A percentile compares a stretch with the other conserved stretches of the same genome.
Evolutionary conservation across 1,140 invertebrate genomes (phyloP).

Genomic region (Papilio dardanus): DNA sequence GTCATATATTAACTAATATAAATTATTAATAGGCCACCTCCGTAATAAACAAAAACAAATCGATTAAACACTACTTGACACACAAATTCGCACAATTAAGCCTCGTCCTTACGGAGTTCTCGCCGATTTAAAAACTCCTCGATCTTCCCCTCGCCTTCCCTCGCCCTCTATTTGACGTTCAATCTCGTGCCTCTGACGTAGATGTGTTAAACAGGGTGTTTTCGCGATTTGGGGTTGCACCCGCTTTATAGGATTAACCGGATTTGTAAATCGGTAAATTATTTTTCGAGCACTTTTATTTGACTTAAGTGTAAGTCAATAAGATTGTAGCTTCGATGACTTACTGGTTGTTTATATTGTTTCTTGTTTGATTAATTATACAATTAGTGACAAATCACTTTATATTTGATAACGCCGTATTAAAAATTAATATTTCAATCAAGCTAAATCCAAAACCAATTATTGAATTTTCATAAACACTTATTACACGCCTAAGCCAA

Average conservation of each 20-base stretch:
- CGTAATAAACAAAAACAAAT: constrained; percentile 26
- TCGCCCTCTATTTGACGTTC: constrained; percentile 52
- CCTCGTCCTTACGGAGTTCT: constrained; percentile 41
- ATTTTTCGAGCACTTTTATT: constrained; percentile 44
- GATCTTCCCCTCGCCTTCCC: constrained; percentile 48
- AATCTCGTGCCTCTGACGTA: constrained; percentile 53
- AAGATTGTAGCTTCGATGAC: not conserved
- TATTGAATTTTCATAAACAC: too few relatives aligned
- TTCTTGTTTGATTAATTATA: not conserved
- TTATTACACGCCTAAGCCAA: too few relatives aligned
- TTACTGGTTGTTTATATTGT: not conserved
- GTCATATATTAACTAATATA: not conserved
- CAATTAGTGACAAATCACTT: too few relatives aligned
- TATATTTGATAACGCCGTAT: too few relatives aligned
- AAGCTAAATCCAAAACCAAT: too few relatives aligned
- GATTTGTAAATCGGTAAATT: constrained; percentile 47
- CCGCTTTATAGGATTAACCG: constrained; percentile 39
- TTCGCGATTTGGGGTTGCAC: constrained; percentile 40
- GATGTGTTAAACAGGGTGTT: constrained; percentile 49
- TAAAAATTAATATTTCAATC: too few relatives aligned
- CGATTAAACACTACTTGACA: constrained; percentile 51
- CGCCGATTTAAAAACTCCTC: constrained; percentile 51
- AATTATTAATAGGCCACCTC: not conserved
- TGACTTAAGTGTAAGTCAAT: constrained; percentile 25
- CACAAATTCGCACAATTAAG: constrained; percentile 50